A percentile compares a stretch with the other conserved stretches of the same genome.
Conservation (phyloP, 2,113 vertebrate genomes). For the Prolemur simus region DNA sequence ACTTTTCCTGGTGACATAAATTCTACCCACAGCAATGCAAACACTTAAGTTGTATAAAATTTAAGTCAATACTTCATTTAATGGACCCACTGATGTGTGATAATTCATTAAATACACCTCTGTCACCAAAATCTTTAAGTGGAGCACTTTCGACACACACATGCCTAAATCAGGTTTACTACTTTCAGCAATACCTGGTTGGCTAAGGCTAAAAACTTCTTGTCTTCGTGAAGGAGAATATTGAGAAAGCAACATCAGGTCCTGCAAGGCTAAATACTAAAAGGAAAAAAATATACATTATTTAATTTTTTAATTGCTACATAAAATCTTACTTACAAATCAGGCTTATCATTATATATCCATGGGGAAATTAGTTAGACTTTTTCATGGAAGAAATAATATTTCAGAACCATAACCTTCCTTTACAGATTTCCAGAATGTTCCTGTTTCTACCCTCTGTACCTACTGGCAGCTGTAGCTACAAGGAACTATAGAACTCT, state of each 20-base stretch:
- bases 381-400: neutral
- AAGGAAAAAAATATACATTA: neutral
- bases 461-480: neutral
- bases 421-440: constrained; percentile 6
- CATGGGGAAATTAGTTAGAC: neutral
- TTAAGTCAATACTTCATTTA: constrained; percentile 17
- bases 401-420: constrained; percentile 41
- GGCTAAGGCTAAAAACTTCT: constrained; percentile 97
- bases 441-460: neutral
- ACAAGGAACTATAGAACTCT: neutral
- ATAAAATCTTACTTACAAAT: constrained; percentile 23
- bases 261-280: constrained; percentile 96
- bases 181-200: constrained; percentile 90
- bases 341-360: neutral
- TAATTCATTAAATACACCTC: constrained; percentile 20
- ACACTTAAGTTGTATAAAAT: neutral
- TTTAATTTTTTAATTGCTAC: constrained; percentile 9
- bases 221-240: constrained; percentile 91
- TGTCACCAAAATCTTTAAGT: neutral
- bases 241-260: constrained; percentile 94
- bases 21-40: neutral
- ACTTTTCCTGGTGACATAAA: neutral
- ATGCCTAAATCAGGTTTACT: neutral
- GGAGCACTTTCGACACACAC: neutral
- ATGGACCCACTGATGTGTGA: neutral